phyloP scores from a whole-genome alignment of 2,888 invertebrate genomes.

The Chrysolina americana region DNA sequence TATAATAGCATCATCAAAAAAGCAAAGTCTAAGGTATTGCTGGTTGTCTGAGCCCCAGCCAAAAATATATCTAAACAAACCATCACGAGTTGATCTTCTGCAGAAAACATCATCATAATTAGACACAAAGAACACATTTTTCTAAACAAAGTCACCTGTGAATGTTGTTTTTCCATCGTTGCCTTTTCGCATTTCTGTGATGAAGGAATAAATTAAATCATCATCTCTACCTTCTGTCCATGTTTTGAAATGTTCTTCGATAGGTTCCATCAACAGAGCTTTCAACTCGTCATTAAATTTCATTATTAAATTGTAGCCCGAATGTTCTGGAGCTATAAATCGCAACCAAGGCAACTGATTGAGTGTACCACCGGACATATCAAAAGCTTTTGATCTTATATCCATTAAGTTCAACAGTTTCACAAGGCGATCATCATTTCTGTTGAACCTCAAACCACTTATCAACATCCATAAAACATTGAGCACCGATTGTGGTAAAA shows the following conservation, averaged over 20 bases:
- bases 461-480: conserved; percentile 79
- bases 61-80: conserved; percentile 79
- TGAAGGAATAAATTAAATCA: conserved; percentile 77
- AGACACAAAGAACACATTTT: neutral
- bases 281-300: conserved; percentile 73
- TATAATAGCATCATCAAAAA: conserved; percentile 75
- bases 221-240: conserved; percentile 69
- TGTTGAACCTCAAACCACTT: conserved; percentile 70
- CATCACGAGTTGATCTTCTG: conserved; percentile 77
- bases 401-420: conserved; percentile 70
- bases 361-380: conserved; percentile 68
- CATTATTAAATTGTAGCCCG: conserved; percentile 75
- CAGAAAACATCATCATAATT: conserved; percentile 56
- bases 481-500: conserved; percentile 74
- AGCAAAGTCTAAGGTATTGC: conserved; percentile 75
- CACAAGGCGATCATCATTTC: conserved; percentile 67
- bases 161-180: conserved; percentile 65
- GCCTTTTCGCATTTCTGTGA: conserved; percentile 73
- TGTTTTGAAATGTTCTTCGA: conserved; percentile 72
- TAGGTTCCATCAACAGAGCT: conserved; percentile 73
- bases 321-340: conserved; percentile 74
- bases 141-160: conserved; percentile 65
- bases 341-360: conserved; percentile 77
- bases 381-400: conserved; percentile 72
- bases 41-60: conserved; percentile 78